Base-by-base conservation (phyloP, 2,797 vertebrate genomes). In the Buceros bicornis region DNA sequence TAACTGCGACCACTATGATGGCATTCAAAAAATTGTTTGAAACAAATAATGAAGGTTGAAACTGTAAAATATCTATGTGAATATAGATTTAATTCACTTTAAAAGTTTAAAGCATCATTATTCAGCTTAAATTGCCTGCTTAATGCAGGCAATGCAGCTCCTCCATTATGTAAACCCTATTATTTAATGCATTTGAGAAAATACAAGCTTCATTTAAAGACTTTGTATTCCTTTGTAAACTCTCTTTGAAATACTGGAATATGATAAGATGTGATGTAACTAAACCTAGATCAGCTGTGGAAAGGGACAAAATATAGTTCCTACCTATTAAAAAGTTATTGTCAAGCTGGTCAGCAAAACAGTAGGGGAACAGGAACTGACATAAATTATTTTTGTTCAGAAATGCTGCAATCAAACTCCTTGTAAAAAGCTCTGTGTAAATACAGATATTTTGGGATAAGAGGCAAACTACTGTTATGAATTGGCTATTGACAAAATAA, bases 381-480 rank as follows among this genome's bases (percentile, higher is more conserved):
- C 31, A 58, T 24, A 82, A 89, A 87, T 80, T 82, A 80, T 45
- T 89, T 91, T 89, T 85, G 60, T 91, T 94, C 53, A 89, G 56
- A 85, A 94, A 60, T 64, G 16, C 22, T 60, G 48, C 48, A 73
- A 58, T 79, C 66, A 77, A 72, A 56, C 13, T 66, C 43, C 14
- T 80, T 22, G 73, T 80, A 70, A 48, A 92, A 72, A 72, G 19
- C 70, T 77, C 60, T 20, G 7, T 60, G 45, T 77, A 87, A 87
- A 94, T 76, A 62, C n/a, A 82, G 81, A 72, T 93, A 76, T 90
- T 92, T 92, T 66, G 26, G 24, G 28, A 70, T 89, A 84, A 87
- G 77, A 83, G 62, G 45, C 22, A 85, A 87, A 74, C 53, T 77
- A 69, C 42, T 90, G 11, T 85, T 95, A 83, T 56, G 42, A 53